Evolutionary conservation across 2,113 vertebrate species (phyloP).

Genomic region (Psittacus erithacus): DNA sequence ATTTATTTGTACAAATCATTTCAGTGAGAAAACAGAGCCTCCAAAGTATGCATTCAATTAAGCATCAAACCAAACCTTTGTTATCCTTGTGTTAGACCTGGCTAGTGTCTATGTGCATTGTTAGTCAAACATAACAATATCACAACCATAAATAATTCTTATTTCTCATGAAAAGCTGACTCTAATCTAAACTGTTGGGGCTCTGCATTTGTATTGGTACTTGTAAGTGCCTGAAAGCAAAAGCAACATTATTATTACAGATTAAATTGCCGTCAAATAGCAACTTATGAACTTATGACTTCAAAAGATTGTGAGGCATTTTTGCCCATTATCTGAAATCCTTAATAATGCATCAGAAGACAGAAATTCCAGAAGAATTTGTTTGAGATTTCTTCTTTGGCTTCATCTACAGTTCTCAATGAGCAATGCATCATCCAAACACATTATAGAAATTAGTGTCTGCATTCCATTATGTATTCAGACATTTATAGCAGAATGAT

Average conservation of each 20-base stretch:
- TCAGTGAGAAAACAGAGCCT: constrained; percentile 17
- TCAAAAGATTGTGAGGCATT: constrained; percentile 5
- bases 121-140: constrained; percentile 29
- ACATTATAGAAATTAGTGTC: constrained; percentile 73
- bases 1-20: constrained; percentile 49
- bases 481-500: constrained; percentile 76
- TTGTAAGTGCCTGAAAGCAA: constrained; percentile 10
- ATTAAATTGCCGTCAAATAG: constrained; percentile 30
- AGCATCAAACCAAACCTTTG: constrained; percentile 5
- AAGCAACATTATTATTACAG: constrained; percentile 13
- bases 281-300: constrained; percentile 20
- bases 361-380: constrained; percentile 56
- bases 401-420: constrained; percentile 61
- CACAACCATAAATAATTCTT: constrained; percentile 25
- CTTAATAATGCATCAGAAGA: constrained; percentile 67
- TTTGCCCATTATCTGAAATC: constrained; percentile 56
- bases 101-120: constrained; percentile 6
- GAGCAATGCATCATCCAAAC: constrained; percentile 73
- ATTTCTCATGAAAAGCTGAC: constrained; percentile 51
- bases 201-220: background rate
- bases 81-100: constrained; percentile 47
- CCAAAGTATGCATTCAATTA: constrained; percentile 48
- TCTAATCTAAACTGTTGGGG: background rate
- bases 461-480: constrained; percentile 74
- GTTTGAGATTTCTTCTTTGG: constrained; percentile 52